Percentiles rank a stretch among this genome's conserved stretches.
phyloP scores from a whole-genome alignment of 2,797 vertebrate species.

The Enteromius treurensis region DNA sequence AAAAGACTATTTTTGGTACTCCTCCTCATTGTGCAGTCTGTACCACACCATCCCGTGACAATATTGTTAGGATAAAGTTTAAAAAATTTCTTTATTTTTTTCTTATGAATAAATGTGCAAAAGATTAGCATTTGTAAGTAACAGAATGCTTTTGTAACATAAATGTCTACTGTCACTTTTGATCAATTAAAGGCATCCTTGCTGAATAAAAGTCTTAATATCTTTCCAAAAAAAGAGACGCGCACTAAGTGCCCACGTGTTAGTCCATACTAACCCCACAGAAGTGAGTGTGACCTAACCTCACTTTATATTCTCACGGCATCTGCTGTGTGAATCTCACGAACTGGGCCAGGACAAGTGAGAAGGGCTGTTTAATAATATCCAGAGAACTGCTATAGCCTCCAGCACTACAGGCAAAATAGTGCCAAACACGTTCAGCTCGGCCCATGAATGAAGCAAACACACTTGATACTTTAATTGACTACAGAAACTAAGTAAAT shows the following conservation, averaged over 20 bases:
- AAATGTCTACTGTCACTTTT: not conserved
- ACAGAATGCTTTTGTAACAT: not conserved
- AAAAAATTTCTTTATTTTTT: not conserved
- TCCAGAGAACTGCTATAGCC: slow-evolving; percentile 65
- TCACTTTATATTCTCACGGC: slow-evolving; percentile 56
- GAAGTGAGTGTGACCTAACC: slow-evolving; percentile 61
- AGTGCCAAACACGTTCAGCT: slow-evolving; percentile 64
- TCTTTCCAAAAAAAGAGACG: not conserved
- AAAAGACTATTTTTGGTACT: too few species aligned
- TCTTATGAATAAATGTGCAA: too few species aligned
- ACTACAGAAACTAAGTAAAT: not conserved
- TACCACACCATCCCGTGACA: too few species aligned
- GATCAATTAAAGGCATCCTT: not conserved
- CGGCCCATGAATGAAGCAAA: slow-evolving; percentile 5
- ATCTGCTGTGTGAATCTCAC: slow-evolving; percentile 67
- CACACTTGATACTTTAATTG: not conserved
- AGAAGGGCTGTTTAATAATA: slow-evolving; percentile 78
- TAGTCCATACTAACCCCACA: slow-evolving; percentile 39
- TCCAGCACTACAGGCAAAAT: slow-evolving; percentile 69
- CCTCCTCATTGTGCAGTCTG: not conserved
- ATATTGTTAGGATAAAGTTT: too few species aligned
- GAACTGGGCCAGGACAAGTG: slow-evolving; percentile 78
- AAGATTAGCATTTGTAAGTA: not conserved
- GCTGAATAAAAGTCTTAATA: not conserved
- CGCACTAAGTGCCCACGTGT: not conserved